A percentile compares a stretch with the other conserved stretches of the same genome.
These are phyloP conservation scores for Dreissena polymorpha DNA, from an alignment of 1,140 invertebrate species.

Conservation along the genomic window DNA sequence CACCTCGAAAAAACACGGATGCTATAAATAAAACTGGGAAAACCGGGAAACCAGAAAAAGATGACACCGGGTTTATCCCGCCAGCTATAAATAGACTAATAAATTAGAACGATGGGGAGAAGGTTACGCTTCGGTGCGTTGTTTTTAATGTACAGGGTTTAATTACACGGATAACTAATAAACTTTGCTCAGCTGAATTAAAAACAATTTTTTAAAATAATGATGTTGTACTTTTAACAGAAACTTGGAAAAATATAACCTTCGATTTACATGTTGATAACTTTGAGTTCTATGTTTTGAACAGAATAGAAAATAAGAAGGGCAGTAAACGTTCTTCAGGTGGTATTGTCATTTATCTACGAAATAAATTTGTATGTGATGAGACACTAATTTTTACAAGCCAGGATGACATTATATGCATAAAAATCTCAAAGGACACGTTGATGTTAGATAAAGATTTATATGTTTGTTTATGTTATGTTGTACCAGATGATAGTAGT, in stretches of 20 bases:
- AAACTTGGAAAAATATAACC: conserved; percentile 19
- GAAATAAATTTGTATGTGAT: conserved; percentile 1
- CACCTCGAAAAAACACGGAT: no score
- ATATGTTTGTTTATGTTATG: conserved; percentile 5
- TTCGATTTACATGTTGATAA: conserved; percentile 4
- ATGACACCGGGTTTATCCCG: no score
- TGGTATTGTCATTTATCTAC: conserved; percentile 10
- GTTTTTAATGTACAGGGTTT: conserved; percentile 8
- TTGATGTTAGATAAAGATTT: no score
- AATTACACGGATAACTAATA: neutral
- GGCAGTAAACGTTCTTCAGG: conserved; percentile 19
- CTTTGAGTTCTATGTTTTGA: conserved; percentile 18
- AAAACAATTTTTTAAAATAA: no score
- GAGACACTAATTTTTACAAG: conserved; percentile 13
- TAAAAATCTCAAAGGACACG: no score
- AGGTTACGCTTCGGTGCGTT: conserved; percentile 3
- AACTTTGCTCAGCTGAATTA: neutral
- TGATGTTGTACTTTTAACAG: neutral
- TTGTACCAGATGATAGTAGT: conserved; percentile 6
- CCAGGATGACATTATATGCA: conserved; percentile 8
- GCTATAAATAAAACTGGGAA: no score
- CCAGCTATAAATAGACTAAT: no score
- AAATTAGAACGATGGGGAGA: neutral
- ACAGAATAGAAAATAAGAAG: conserved; percentile 16
- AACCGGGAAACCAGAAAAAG: no score